Conservation (phyloP, 2,888 invertebrate genomes). For the Callosobruchus maculatus region DNA sequence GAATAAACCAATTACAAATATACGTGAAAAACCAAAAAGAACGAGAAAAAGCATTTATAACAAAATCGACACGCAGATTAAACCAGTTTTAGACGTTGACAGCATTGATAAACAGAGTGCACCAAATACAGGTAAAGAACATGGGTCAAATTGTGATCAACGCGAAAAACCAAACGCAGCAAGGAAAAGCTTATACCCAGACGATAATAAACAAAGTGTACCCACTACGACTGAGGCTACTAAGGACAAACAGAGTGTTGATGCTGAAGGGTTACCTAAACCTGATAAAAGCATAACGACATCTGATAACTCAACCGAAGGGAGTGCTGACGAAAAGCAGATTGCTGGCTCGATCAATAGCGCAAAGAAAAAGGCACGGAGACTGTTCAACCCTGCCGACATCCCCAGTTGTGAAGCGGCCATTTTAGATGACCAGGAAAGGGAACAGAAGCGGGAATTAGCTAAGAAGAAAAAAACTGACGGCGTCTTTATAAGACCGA, state of each 20-base stretch:
- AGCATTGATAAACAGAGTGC: not conserved
- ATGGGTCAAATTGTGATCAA: not conserved
- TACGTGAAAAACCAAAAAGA: not conserved
- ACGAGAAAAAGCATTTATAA: not conserved
- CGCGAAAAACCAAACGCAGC: not conserved
- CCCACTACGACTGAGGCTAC: not conserved
- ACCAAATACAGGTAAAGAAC: too few species aligned
- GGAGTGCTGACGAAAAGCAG: constrained; percentile 3
- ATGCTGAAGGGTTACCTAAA: not conserved
- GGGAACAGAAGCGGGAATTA: constrained; percentile 18
- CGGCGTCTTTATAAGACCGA: constrained; percentile 11
- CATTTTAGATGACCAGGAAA: constrained; percentile 24
- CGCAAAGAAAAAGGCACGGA: constrained; percentile 7
- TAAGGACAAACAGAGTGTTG: not conserved
- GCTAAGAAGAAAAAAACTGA: constrained; percentile 12
- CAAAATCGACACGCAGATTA: too few species aligned
- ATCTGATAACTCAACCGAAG: not conserved
- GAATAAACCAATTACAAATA: too few species aligned
- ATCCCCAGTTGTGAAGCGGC: not conserved
- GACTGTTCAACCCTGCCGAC: constrained; percentile 29
- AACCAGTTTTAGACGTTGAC: too few species aligned
- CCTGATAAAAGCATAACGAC: not conserved
- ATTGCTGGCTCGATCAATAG: too few species aligned
- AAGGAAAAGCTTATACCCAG: not conserved
- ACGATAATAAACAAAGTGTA: too few species aligned